Conservation (phyloP, 2,797 vertebrate genomes). For the Carduelis carduelis region DNA sequence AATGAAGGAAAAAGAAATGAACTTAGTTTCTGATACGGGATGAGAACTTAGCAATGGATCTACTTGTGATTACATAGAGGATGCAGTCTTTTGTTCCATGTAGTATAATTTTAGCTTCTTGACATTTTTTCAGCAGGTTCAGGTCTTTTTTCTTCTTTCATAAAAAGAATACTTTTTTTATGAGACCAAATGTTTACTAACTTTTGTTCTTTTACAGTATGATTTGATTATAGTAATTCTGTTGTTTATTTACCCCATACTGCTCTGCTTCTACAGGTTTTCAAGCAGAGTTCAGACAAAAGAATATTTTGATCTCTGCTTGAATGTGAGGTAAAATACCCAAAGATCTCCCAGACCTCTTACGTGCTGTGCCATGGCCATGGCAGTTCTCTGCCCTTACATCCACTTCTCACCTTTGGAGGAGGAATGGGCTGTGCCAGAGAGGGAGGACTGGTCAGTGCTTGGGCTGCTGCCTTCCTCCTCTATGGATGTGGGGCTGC, state of each 20-base stretch:
- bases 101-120: not conserved
- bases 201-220: not conserved
- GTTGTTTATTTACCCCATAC: not conserved
- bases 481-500: fast-evolving
- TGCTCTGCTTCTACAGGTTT: not conserved
- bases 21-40: not conserved
- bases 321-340: not conserved
- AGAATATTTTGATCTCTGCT: not conserved
- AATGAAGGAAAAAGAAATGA: not conserved
- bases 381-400: not conserved
- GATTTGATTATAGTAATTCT: not conserved
- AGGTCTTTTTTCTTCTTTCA: not conserved
- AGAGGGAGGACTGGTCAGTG: not conserved
- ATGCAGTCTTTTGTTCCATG: not conserved
- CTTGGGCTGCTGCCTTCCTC: not conserved
- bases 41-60: not conserved
- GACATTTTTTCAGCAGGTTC: not conserved
- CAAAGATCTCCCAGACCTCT: not conserved
- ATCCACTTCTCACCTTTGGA: not conserved
- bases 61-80: not conserved
- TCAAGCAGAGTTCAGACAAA: not conserved
- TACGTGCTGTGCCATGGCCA: not conserved
- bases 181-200: not conserved
- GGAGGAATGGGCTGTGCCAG: not conserved
- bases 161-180: not conserved